Evolutionary conservation across 2,113 vertebrate genomes (phyloP).

Genomic region (Bombycilla garrulus): DNA sequence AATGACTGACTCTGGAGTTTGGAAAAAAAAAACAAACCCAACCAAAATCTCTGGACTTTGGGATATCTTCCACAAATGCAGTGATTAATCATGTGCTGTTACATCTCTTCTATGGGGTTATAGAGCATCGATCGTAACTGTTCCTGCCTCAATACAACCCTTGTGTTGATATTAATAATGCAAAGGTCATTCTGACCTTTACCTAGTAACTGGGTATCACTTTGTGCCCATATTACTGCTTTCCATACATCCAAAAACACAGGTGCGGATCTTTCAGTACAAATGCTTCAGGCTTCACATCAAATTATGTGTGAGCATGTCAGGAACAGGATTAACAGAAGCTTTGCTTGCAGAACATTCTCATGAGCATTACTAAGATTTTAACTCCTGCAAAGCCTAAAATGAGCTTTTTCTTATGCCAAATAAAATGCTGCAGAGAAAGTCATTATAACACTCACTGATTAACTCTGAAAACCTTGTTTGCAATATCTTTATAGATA

Average conservation of each 20-base stretch:
- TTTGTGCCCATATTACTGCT: not conserved
- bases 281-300: conserved; percentile 20
- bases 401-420: conserved; percentile 21
- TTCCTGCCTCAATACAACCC: not conserved
- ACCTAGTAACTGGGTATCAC: not conserved
- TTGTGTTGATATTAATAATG: not conserved
- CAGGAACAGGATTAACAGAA: conserved; percentile 32
- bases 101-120: not conserved
- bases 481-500: not conserved
- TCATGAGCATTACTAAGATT: conserved; percentile 39
- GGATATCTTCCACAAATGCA: not conserved
- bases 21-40: not conserved
- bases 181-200: conserved; percentile 37
- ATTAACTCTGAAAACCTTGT: conserved; percentile 20
- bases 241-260: not conserved
- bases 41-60: not conserved
- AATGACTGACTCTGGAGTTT: not conserved
- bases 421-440: conserved; percentile 8
- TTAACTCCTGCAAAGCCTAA: conserved; percentile 49
- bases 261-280: conserved; percentile 36
- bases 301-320: conserved; percentile 1
- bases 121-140: not conserved
- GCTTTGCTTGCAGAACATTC: conserved; percentile 34
- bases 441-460: not conserved
- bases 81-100: not conserved